These are phyloP conservation scores for Linepithema humile DNA, from an alignment of 1,140 invertebrate species.

Conservation along the genomic window DNA sequence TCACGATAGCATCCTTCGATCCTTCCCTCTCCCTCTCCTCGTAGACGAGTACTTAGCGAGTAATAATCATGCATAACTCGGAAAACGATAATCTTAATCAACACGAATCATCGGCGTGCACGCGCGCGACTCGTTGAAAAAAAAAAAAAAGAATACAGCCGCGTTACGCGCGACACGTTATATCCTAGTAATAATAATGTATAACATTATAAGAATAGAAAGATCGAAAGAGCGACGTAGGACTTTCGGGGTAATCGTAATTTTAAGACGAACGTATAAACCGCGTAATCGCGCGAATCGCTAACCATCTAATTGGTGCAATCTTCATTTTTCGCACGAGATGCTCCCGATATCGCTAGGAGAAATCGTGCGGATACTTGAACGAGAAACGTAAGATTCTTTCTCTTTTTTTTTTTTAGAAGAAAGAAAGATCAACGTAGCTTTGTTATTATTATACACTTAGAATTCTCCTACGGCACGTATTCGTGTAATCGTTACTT, in stretches of 20 bases:
- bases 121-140: background rate
- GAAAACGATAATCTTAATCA: constrained; percentile 25
- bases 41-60: constrained; percentile 22
- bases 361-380: background rate
- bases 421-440: background rate
- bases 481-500: background rate
- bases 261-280: background rate
- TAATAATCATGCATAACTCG: constrained; percentile 22
- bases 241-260: constrained; percentile 18
- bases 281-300: background rate
- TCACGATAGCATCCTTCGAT: constrained; percentile 16
- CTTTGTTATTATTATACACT: background rate
- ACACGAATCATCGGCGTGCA: constrained; percentile 10
- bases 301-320: constrained; percentile 17
- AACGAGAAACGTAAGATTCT: background rate
- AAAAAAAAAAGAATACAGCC: too few relatives aligned
- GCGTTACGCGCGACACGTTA: constrained; percentile 23
- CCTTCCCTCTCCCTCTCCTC: background rate
- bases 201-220: constrained; percentile 16
- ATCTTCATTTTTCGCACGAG: background rate
- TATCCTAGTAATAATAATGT: constrained; percentile 44
- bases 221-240: constrained; percentile 26
- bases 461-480: background rate
- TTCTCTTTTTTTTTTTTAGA: background rate
- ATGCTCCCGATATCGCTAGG: background rate